These are phyloP conservation scores for Saccostrea glomerata DNA, from an alignment of 1,140 invertebrate species.

Conservation along the genomic window DNA sequence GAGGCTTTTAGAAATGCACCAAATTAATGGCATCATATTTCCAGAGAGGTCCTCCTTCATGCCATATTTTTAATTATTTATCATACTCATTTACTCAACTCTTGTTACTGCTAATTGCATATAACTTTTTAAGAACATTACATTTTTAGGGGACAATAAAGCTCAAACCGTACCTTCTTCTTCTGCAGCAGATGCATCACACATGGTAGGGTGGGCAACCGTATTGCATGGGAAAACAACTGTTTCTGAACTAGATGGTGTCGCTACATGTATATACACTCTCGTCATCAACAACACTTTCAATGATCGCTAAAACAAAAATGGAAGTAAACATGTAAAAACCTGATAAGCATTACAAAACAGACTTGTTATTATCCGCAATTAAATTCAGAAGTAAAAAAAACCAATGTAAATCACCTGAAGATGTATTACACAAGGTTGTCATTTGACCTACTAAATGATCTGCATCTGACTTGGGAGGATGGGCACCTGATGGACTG, in stretches of 20 bases:
- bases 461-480: not conserved
- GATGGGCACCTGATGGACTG: not conserved
- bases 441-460: no score
- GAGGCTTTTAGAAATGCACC: no score
- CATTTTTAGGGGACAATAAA: no score
- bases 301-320: not conserved
- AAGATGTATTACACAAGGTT: not conserved
- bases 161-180: no score
- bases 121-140: no score
- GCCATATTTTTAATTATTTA: no score
- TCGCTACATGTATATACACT: not conserved
- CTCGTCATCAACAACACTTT: not conserved
- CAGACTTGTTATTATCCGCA: not conserved
- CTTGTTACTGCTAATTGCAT: no score
- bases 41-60: no score
- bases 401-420: not conserved
- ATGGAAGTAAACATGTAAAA: constrained; percentile 7
- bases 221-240: not conserved
- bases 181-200: no score
- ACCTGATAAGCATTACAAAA: not conserved
- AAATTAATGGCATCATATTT: no score
- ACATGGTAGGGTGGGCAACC: not conserved
- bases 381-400: not conserved
- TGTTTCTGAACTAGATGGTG: not conserved
- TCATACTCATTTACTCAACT: no score